Conservation (phyloP, 2,888 invertebrate genomes). For the Melinaea marsaeus region DNA sequence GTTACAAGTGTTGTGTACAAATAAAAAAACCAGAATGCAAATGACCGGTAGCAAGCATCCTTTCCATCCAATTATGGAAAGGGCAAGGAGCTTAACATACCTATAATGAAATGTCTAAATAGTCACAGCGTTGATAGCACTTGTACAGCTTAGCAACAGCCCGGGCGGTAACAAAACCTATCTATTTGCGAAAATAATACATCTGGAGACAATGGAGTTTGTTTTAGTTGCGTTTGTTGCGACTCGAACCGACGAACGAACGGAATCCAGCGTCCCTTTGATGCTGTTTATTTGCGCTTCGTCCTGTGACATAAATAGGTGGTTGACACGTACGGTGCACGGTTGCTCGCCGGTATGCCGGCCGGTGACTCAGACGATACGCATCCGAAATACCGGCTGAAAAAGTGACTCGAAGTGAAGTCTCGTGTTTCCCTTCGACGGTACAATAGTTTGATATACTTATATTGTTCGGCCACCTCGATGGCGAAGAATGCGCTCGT, state of each 20-base stretch:
- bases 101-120: not conserved
- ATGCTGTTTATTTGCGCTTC: constrained; percentile 75
- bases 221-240: constrained; percentile 64
- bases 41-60: not conserved
- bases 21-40: too few species aligned
- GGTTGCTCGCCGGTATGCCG: constrained; percentile 65
- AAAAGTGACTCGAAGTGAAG: constrained; percentile 49
- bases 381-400: constrained; percentile 53
- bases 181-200: constrained; percentile 74
- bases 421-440: not conserved
- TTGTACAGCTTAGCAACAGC: constrained; percentile 23
- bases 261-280: constrained; percentile 72
- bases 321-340: constrained; percentile 71
- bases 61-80: not conserved
- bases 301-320: constrained; percentile 77
- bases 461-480: constrained; percentile 5
- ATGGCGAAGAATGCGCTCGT: constrained; percentile 17
- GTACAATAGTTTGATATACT: not conserved
- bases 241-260: constrained; percentile 48
- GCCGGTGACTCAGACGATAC: constrained; percentile 60
- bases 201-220: constrained; percentile 72
- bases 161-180: constrained; percentile 35
- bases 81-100: not conserved
- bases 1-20: too few species aligned
- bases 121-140: not conserved